phyloP scores from a whole-genome alignment of 1,140 invertebrate genomes.

The Ostrea denselamellosa region DNA sequence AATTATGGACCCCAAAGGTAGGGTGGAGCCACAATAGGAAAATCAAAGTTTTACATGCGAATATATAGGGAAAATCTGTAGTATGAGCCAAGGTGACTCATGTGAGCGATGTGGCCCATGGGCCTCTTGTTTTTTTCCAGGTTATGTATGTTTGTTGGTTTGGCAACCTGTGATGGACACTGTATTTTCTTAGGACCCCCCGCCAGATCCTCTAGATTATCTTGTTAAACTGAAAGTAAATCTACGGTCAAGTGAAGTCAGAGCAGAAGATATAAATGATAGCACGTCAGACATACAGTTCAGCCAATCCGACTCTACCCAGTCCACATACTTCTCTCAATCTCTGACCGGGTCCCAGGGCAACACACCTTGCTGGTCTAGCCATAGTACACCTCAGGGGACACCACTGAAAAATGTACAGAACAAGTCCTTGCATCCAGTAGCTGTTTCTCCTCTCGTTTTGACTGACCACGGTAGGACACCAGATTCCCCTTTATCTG shows the following conservation, averaged over 20 bases:
- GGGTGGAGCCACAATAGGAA: no score
- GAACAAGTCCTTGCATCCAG: background rate
- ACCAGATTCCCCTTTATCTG: background rate
- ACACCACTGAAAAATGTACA: background rate
- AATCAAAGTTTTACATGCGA: no score
- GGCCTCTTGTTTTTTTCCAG: no score
- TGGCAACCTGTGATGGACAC: background rate
- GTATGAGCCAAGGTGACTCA: no score
- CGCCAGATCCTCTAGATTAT: constrained; percentile 55
- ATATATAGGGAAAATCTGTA: no score
- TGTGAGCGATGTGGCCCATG: no score
- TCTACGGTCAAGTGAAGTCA: background rate
- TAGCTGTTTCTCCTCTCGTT: background rate
- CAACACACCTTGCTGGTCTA: background rate
- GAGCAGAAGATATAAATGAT: background rate
- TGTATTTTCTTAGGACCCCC: constrained; percentile 47
- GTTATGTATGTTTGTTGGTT: no score
- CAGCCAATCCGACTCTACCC: background rate
- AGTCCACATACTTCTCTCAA: background rate
- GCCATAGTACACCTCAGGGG: background rate
- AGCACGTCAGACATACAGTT: background rate
- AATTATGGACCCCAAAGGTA: no score
- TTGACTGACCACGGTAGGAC: background rate
- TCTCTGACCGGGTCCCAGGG: background rate
- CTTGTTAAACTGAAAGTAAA: background rate